These are phyloP conservation scores for Alcis repandata DNA, from an alignment of 2,888 invertebrate species.

Conservation along the genomic window DNA sequence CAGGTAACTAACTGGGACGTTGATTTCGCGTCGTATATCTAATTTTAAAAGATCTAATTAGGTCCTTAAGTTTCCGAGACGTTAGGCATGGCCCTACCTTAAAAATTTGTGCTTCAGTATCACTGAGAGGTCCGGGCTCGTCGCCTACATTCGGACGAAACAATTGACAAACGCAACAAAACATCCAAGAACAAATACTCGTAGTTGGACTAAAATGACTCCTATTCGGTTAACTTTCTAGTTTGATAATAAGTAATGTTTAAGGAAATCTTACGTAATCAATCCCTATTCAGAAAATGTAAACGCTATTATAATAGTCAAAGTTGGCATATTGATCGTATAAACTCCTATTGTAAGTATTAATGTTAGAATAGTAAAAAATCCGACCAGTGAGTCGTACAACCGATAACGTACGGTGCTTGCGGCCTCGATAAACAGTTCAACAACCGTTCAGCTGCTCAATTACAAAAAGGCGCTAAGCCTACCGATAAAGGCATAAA, in stretches of 20 bases:
- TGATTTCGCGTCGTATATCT: slow-evolving; percentile 40
- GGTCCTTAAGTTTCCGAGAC: slow-evolving; percentile 50
- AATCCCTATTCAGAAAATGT: slow-evolving; percentile 44
- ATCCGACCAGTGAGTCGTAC: slow-evolving; percentile 24
- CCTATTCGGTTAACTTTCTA: slow-evolving; percentile 35
- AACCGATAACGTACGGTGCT: slow-evolving; percentile 18
- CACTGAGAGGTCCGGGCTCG: slow-evolving; percentile 43
- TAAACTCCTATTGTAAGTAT: slow-evolving; percentile 41
- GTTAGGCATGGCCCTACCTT: slow-evolving; percentile 45
- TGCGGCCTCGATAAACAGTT: slow-evolving; percentile 42
- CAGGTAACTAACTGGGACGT: slow-evolving; percentile 47
- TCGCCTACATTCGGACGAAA: slow-evolving; percentile 38
- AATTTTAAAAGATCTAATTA: slow-evolving; percentile 52
- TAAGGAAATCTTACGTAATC: slow-evolving; percentile 40
- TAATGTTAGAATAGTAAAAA: slow-evolving; percentile 34
- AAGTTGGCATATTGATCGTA: slow-evolving; percentile 47
- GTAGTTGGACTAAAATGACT: slow-evolving; percentile 36
- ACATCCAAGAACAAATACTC: slow-evolving; percentile 40
- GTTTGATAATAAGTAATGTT: slow-evolving; percentile 38
- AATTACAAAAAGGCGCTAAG: slow-evolving; percentile 60
- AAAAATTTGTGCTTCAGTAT: slow-evolving; percentile 47
- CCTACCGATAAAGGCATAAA: slow-evolving; percentile 62
- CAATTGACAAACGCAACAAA: slow-evolving; percentile 34
- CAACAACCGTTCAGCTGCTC: slow-evolving; percentile 51
- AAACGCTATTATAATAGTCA: slow-evolving; percentile 41